Evolutionary conservation across 2,113 vertebrate species (phyloP).

Genomic region (Elephas maximus): DNA sequence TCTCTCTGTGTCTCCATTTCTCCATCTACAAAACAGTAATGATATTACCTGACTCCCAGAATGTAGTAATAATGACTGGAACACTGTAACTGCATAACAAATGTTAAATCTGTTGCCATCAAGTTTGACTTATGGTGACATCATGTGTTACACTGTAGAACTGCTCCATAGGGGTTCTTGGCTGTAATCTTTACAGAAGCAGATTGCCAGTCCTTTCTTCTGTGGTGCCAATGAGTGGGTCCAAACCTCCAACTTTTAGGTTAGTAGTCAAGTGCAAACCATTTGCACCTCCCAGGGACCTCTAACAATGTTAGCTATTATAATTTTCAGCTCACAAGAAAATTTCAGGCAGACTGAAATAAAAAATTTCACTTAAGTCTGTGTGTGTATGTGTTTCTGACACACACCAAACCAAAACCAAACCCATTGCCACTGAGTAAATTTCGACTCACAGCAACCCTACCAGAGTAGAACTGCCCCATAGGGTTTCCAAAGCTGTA

Average conservation of each 20-base stretch:
- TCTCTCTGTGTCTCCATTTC: not conserved
- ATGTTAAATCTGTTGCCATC: not conserved
- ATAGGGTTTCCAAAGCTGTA: too few relatives aligned
- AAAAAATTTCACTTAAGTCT: not conserved
- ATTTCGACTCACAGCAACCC: not conserved
- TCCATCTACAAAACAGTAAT: not conserved
- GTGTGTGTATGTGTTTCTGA: not conserved
- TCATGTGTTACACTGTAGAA: not conserved
- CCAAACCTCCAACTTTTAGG: too few relatives aligned
- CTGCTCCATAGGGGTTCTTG: not conserved
- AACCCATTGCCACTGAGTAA: not conserved
- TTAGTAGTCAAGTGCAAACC: not conserved
- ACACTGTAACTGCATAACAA: not conserved
- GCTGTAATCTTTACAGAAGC: not conserved
- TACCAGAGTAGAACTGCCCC: too few relatives aligned
- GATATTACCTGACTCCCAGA: not conserved
- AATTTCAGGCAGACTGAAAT: slow-evolving; percentile 39
- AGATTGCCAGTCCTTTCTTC: not conserved
- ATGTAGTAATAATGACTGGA: not conserved
- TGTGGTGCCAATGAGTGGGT: not conserved
- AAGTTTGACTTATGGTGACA: not conserved
- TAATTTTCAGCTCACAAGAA: slow-evolving; percentile 33
- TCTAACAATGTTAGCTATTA: not conserved
- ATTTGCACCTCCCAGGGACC: not conserved
- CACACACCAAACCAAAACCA: not conserved